Percentiles rank a stretch among this genome's conserved stretches.
Conservation (phyloP, 2,888 invertebrate genomes). For the Protodeltote pygarga region DNA sequence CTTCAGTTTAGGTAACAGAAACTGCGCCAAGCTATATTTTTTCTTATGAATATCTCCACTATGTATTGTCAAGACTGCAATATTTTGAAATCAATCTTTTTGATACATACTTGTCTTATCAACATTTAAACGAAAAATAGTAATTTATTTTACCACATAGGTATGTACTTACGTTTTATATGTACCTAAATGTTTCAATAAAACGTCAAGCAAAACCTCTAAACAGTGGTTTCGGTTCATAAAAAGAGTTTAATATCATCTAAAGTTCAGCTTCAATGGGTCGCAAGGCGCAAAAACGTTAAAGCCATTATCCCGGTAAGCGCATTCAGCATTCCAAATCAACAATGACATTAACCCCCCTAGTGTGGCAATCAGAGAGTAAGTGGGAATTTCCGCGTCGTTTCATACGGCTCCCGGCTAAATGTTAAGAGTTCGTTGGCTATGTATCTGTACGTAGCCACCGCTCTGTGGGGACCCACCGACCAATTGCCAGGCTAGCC, state of each 20-base stretch:
- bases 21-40: too few species aligned
- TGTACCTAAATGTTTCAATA: not conserved
- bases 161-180: too few species aligned
- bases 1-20: too few species aligned
- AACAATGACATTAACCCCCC: slow-evolving; percentile 84
- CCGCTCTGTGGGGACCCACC: slow-evolving; percentile 36
- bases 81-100: too few species aligned
- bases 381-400: slow-evolving; percentile 86
- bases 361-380: slow-evolving; percentile 85
- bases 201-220: slow-evolving; percentile 8
- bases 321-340: slow-evolving; percentile 82
- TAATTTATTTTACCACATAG: too few species aligned
- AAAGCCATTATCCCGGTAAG: slow-evolving; percentile 71
- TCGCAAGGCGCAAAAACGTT: slow-evolving; percentile 56
- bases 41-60: too few species aligned
- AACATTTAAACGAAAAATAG: too few species aligned
- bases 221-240: slow-evolving; percentile 32
- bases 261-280: slow-evolving; percentile 53
- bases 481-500: slow-evolving; percentile 24
- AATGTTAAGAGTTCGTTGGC: slow-evolving; percentile 80
- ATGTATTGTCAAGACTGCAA: too few species aligned
- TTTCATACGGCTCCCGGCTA: slow-evolving; percentile 81
- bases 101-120: too few species aligned
- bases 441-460: slow-evolving; percentile 45
- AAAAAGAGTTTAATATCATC: slow-evolving; percentile 46